These are phyloP conservation scores for Apostichopus californicus DNA, from an alignment of 35 echinoderm and acorn worm genomes.

Conservation along the genomic window DNA sequence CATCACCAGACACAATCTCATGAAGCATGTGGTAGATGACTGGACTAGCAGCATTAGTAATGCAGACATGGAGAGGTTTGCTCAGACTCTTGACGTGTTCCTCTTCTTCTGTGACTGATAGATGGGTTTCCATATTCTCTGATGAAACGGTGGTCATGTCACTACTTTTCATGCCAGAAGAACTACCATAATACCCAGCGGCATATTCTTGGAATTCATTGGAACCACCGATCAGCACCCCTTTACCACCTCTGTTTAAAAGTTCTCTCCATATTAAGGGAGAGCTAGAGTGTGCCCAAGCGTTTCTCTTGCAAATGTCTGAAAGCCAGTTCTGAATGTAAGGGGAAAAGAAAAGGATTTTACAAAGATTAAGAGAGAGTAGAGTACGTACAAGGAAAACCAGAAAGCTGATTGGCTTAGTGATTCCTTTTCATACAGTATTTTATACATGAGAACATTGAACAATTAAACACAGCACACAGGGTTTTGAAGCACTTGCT, in stretches of 20 bases:
- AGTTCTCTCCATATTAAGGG: conserved; percentile 97
- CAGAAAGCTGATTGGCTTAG: too few species aligned
- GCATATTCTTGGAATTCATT: conserved; percentile 99
- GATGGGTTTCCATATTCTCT: conserved; percentile 89
- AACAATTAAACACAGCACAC: too few species aligned
- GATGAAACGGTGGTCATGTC: conserved; percentile 84
- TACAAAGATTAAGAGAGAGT: background rate
- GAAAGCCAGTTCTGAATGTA: conserved; percentile 75
- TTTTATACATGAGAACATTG: too few species aligned
- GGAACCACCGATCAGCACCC: conserved; percentile 88
- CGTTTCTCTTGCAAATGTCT: conserved; percentile 73
- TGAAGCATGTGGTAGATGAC: conserved; percentile 82
- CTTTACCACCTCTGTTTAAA: conserved; percentile 80
- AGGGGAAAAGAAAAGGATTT: background rate
- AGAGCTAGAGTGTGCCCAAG: conserved; percentile 77
- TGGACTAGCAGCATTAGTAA: conserved; percentile 82
- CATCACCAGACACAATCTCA: conserved; percentile 81
- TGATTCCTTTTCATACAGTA: too few species aligned
- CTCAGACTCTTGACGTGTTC: conserved; percentile 76
- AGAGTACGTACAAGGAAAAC: too few species aligned
- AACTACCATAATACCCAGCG: conserved; percentile 84
- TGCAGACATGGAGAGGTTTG: conserved; percentile 89
- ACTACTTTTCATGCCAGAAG: conserved; percentile 74
- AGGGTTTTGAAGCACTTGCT: too few species aligned
- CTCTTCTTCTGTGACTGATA: conserved; percentile 65